Base-by-base conservation (phyloP, 2,797 vertebrate genomes). In the Pangasius larnaudii region DNA sequence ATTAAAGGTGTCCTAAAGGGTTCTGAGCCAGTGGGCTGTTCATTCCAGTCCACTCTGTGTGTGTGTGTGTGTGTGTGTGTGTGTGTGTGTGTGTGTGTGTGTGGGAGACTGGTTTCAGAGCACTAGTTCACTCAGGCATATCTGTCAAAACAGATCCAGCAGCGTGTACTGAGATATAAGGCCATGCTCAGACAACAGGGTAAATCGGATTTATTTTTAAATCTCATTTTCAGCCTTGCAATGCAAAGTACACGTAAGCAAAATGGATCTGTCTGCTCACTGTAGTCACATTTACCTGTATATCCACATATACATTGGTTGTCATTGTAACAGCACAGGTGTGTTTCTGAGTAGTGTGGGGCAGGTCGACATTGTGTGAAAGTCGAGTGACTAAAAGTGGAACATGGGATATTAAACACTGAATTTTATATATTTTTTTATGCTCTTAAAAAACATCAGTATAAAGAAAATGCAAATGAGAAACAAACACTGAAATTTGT, bases 111-210 rank as follows among this genome's bases (percentile, higher is more conserved):
- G 42, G 18, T 85, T 56, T 84, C 27, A 85, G 19, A 72, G 75
- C 24, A 0, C 39, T 86, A 90, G 89, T 67, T 79, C 83, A 59
- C 18, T 82, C 30, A 30, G 89, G 58, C 88, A 80, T 77, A 33
- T 22, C 67, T 89, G 84, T 88, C 88, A 79, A 89, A 91, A 90
- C 88, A 22, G 72, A 63, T 90, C 56, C 8, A 30, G 51, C n/a
- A 65, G n/a, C 10, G 58, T 81, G 27, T 19, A 16, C 84, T 75
- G 87, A 71, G 79, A 8, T 49, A 14, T 30, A 67, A 49, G 59
- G 87, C 72, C 56, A 7, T 82, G 59, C 86, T 42, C 13, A 42
- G 36, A 65, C 36, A 27, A 27, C 3, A 1, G 46, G 5, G 5
- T 11, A 56, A 69, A 22, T 30, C 42, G 33, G 46, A 78, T 78